Evolutionary conservation across 2,888 invertebrate genomes (phyloP), one percentile per base, ranked within the genome.

Genomic region (Theretra japonica): DNA sequence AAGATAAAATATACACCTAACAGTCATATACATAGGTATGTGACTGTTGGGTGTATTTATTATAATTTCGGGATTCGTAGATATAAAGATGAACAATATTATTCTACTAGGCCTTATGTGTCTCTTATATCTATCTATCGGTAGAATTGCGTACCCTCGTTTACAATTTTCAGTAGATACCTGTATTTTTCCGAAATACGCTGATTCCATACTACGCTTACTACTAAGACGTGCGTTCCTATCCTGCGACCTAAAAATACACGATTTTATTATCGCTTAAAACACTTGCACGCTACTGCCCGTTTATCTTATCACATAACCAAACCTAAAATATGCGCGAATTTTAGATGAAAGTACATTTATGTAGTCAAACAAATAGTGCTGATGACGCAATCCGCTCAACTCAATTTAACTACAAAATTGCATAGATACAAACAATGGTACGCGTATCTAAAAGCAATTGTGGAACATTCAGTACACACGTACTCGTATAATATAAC

Each of bases 301-400:
- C 53, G n/a, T 53, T 53, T n/a, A 53, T 53, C n/a, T 53, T n/a
- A 53, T 53, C 53, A 19, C n/a, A n/a, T 53, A 53, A 53, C 19
- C 53, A n/a, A 53, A 53, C 5, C 53, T 53, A 53, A 53, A 53
- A n/a, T 50, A 50, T n/a, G n/a, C 19, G 53, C 2, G 19, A 53
- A 17, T 53, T 53, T 53, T 53, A 53, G n/a, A 53, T n/a, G 53
- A 53, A 53, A 53, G 17, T 53, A 4, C n/a, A 53, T 53, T 53
- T 53, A n/a, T 7, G 53, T 53, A 53, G 53, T 53, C 53, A 53
- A 53, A 53, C n/a, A 53, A n/a, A 5, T 53, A n/a, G n/a, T n/a
- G 53, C n/a, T 53, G 53, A 69, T 62, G 69, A 70, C 73, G 62
- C 74, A 74, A 33, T 78, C 70, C 71, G 72, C 53, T 70, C 33